Evolutionary conservation across 2,888 invertebrate species (phyloP).

Genomic region (Drosophila diplacantha): DNA sequence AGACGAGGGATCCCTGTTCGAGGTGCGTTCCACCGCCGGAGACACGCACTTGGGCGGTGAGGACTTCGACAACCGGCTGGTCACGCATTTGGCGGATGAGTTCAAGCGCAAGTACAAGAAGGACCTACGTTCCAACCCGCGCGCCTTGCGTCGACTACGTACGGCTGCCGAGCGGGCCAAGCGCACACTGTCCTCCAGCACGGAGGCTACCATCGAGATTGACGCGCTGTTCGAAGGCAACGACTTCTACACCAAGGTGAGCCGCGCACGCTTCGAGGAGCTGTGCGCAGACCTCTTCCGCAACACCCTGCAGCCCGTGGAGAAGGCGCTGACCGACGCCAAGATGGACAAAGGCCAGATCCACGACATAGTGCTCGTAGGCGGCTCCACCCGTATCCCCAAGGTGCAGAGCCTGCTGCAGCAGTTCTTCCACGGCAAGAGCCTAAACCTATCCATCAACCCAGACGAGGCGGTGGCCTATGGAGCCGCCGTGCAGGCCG

Average conservation of each 20-base stretch:
- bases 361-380: conserved; percentile 89
- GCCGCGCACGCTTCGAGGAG: conserved; percentile 87
- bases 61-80: conserved; percentile 91
- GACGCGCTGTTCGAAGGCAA: conserved; percentile 85
- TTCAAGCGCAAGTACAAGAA: conserved; percentile 88
- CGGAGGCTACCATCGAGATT: conserved; percentile 86
- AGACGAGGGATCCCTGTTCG: conserved; percentile 92
- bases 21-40: conserved; percentile 97
- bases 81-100: conserved; percentile 89
- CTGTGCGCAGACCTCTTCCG: conserved; percentile 85
- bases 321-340: conserved; percentile 87
- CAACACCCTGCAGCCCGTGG: conserved; percentile 86
- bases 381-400: conserved; percentile 88
- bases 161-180: conserved; percentile 89
- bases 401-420: conserved; percentile 86
- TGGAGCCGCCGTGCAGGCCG: conserved; percentile 86
- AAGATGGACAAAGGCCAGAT: conserved; percentile 87
- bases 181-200: conserved; percentile 87
- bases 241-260: conserved; percentile 85
- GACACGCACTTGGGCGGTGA: conserved; percentile 96
- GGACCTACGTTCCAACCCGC: conserved; percentile 82
- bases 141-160: conserved; percentile 83
- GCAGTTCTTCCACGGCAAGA: conserved; percentile 86
- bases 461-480: conserved; percentile 90
- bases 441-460: conserved; percentile 85